These are phyloP conservation scores for Gouania willdenowi DNA, from an alignment of 2,797 vertebrate genomes.

Conservation along the genomic window DNA sequence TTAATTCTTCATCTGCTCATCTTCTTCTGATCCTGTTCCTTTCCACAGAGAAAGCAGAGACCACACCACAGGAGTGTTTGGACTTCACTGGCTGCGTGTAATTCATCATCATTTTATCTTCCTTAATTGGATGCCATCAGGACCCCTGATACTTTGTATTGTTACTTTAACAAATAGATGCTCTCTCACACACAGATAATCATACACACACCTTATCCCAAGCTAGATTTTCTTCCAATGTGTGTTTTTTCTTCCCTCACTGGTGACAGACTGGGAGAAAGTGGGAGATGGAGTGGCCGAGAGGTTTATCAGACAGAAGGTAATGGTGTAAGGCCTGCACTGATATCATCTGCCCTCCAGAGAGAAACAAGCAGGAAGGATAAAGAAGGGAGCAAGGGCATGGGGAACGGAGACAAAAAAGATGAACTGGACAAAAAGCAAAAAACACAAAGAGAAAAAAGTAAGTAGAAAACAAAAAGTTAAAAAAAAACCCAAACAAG, in stretches of 20 bases:
- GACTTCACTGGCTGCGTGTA: slow-evolving; percentile 78
- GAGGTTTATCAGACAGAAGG: slow-evolving; percentile 65
- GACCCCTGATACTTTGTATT: slow-evolving; percentile 82
- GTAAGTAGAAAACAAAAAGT: slow-evolving; percentile 17
- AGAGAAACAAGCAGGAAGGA: slow-evolving; percentile 52
- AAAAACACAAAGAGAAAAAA: too few relatives aligned
- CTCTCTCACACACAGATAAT: slow-evolving; percentile 50
- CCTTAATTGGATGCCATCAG: slow-evolving; percentile 95
- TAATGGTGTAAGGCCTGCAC: slow-evolving; percentile 63
- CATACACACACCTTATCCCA: slow-evolving; percentile 48
- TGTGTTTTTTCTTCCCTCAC: slow-evolving; percentile 20
- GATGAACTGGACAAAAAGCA: slow-evolving; percentile 22
- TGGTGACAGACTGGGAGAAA: slow-evolving; percentile 39
- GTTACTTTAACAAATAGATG: slow-evolving; percentile 80
- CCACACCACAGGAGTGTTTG: not conserved
- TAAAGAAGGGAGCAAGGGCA: slow-evolving; percentile 21
- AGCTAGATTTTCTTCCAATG: slow-evolving; percentile 58
- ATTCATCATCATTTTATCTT: slow-evolving; percentile 95
- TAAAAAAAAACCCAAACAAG: too few relatives aligned
- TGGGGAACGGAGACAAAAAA: slow-evolving; percentile 22
- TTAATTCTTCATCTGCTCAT: slow-evolving; percentile 13
- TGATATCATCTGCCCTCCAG: slow-evolving; percentile 65
- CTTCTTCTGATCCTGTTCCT: slow-evolving; percentile 13
- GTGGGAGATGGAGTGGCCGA: slow-evolving; percentile 60
- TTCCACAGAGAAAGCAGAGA: slow-evolving; percentile 5